A percentile compares a stretch with the other conserved stretches of the same genome.
Evolutionary conservation across 37 sponge, comb jelly and placozoan species (phyloP).

Genomic region (Dysidea cf. avara): DNA sequence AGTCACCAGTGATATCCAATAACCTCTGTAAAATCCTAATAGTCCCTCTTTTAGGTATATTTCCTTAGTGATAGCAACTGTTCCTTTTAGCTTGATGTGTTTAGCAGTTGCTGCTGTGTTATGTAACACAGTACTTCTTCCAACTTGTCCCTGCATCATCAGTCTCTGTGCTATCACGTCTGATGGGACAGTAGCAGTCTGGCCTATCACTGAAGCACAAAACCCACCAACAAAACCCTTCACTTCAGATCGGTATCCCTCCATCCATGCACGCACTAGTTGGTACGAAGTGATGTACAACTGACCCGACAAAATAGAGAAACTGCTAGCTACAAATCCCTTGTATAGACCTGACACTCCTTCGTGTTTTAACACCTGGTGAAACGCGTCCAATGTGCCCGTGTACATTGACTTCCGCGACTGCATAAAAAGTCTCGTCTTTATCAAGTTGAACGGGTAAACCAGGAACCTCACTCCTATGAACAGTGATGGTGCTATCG

Average conservation of each 20-base stretch:
- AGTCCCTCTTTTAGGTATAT: constrained; percentile 67
- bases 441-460: constrained; percentile 90
- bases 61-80: constrained; percentile 41
- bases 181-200: constrained; percentile 85
- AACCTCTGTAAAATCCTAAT: constrained; percentile 86
- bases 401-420: constrained; percentile 61
- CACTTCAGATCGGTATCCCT: constrained; percentile 54
- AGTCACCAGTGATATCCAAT: constrained; percentile 81
- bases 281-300: constrained; percentile 94
- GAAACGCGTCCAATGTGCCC: constrained; percentile 90
- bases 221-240: constrained; percentile 84
- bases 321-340: constrained; percentile 75
- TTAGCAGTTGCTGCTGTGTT: neutral
- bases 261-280: constrained; percentile 47
- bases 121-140: neutral
- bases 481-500: constrained; percentile 80
- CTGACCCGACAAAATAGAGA: constrained; percentile 83
- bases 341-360: constrained; percentile 90
- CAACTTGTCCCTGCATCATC: constrained; percentile 87
- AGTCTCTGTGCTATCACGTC: constrained; percentile 88
- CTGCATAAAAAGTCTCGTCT: constrained; percentile 94
- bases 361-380: constrained; percentile 65
- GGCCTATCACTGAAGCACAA: constrained; percentile 78
- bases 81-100: constrained; percentile 24
- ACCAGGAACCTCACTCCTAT: constrained; percentile 70